Conservation (phyloP, 1,140 invertebrate genomes). For the Drosophila pruinosa region DNA sequence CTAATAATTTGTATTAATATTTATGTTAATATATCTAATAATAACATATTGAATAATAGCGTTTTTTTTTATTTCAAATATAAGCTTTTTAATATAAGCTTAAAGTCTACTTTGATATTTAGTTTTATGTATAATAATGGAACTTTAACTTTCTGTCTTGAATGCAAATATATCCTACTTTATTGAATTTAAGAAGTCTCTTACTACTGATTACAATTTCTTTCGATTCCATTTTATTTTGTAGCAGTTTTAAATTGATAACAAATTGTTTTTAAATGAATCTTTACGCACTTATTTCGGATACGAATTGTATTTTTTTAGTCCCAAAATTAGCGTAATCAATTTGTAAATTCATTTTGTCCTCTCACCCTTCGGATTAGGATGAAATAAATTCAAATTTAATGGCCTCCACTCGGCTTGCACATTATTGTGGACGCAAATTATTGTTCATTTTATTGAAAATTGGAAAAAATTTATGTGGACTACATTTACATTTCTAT, state of each 20-base stretch:
- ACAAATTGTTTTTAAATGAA: slow-evolving; percentile 22
- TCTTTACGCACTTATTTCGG: background rate
- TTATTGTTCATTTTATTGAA: slow-evolving; percentile 35
- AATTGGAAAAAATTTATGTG: slow-evolving; percentile 31
- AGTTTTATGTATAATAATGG: too few species aligned
- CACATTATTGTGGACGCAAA: slow-evolving; percentile 21
- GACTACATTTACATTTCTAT: slow-evolving; percentile 26
- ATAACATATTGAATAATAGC: too few species aligned
- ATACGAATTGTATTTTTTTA: slow-evolving; percentile 7
- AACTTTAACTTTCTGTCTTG: too few species aligned
- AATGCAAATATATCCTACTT: background rate
- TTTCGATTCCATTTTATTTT: background rate
- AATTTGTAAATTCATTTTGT: slow-evolving; percentile 36
- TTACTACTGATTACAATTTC: background rate
- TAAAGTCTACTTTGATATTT: too few species aligned
- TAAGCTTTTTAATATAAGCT: too few species aligned
- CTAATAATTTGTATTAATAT: too few species aligned
- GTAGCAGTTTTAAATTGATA: slow-evolving; percentile 1
- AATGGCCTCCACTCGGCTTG: slow-evolving; percentile 4
- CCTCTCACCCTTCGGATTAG: background rate
- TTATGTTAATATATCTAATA: too few species aligned
- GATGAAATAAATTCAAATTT: slow-evolving; percentile 36
- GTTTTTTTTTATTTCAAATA: too few species aligned
- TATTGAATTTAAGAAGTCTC: background rate
- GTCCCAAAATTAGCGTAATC: slow-evolving; percentile 43